Evolutionary conservation across 2,113 vertebrate species (phyloP).

Genomic region (Prinia subflava): DNA sequence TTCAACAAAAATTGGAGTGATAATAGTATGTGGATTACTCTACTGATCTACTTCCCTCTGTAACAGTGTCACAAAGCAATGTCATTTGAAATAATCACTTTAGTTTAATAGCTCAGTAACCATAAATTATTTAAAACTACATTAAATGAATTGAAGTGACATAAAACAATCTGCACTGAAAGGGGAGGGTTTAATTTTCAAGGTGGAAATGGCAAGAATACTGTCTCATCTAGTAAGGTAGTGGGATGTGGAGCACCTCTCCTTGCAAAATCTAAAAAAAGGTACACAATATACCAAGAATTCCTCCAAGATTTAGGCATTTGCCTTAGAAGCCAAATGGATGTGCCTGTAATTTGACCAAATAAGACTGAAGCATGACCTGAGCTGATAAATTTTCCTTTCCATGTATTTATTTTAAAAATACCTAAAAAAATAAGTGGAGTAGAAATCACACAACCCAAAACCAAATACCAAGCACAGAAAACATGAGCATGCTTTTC

Average conservation of each 20-base stretch:
- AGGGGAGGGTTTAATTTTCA: background rate
- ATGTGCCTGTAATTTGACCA: background rate
- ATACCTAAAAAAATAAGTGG: background rate
- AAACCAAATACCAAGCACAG: background rate
- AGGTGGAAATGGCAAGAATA: background rate
- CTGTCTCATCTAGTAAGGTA: background rate
- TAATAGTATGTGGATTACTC: background rate
- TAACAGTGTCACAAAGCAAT: background rate
- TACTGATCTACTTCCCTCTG: background rate
- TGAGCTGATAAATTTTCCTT: background rate
- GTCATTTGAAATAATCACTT: constrained; percentile 32
- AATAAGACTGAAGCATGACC: background rate
- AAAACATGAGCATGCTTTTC: background rate
- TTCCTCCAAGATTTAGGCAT: background rate
- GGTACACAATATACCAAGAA: background rate
- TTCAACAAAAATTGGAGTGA: background rate
- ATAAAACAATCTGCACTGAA: background rate
- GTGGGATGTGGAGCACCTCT: background rate
- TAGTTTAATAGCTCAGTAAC: constrained; percentile 1
- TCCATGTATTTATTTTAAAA: background rate
- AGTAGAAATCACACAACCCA: background rate
- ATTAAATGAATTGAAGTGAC: constrained; percentile 16
- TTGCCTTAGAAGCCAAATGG: background rate
- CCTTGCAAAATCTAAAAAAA: background rate
- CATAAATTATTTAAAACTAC: constrained; percentile 33